Evolutionary conservation across 2,888 invertebrate species (phyloP), one percentile per base, ranked within the genome.

Genomic region (Trichopoda pennipes): DNA sequence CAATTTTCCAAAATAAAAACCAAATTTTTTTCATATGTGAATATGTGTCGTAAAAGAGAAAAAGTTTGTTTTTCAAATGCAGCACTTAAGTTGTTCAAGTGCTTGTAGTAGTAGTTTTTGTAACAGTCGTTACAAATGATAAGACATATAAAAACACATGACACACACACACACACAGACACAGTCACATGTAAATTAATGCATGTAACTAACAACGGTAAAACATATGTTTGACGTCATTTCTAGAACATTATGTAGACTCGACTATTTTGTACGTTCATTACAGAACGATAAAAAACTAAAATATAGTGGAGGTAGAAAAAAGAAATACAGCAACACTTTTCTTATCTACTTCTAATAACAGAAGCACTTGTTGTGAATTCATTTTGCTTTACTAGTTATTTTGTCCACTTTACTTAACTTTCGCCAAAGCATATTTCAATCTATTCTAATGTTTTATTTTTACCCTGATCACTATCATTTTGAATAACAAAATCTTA

Each of bases 191-290:
- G 38, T 38, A 6, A 3, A 6, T 12, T 12, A 38, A 38, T 35
- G 6, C 3, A 35, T 12, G 21, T 60, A 19, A 32, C 28, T 28
- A 28, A 28, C 28, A 28, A 28, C 28, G 4, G 17, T 1, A 32
- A 72, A 72, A 53, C 42, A 58, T 66, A 44, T 49, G 55, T 63
- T 72, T 72, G 81, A 81, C 72, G 72, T 81, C 81, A 76, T 68
- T 56, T 76, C 68, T 68, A 76, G 72, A 68, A 76, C 72, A 77
- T 73, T 81, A 81, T 42, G 68, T 72, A 14, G 63, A 35, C 76
- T 63, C 47, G 68, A 76, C 72, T 61, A 66, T 72, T 68, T 73
- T 72, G 49, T 66, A 51, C 60, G 63, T 76, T 56, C 56, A 68
- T 51, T 58, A 47, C 16, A 68, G 56, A 55, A 51, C n/a, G 14